Conservation (phyloP, 2,888 invertebrate genomes). For the Augiades crinisus region DNA sequence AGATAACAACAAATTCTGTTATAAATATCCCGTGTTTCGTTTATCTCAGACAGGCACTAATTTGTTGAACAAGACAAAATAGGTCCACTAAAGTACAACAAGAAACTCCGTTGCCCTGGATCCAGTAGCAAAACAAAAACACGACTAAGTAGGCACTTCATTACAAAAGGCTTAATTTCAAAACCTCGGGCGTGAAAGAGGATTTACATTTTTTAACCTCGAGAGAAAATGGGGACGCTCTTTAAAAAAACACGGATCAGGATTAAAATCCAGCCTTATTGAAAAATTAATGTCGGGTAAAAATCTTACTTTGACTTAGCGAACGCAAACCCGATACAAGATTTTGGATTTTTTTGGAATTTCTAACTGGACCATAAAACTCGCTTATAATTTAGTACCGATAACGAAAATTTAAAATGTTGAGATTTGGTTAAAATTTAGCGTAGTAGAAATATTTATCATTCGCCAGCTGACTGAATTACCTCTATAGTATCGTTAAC, state of each 20-base stretch:
- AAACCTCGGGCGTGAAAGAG: conserved; percentile 54
- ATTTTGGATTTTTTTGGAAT: conserved; percentile 32
- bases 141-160: conserved; percentile 57
- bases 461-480: too few species aligned
- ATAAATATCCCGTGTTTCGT: conserved; percentile 1
- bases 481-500: too few species aligned
- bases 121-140: conserved; percentile 47
- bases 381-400: too few species aligned
- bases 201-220: conserved; percentile 61
- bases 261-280: conserved; percentile 40
- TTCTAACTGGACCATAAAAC: background rate
- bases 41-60: conserved; percentile 13
- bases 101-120: conserved; percentile 23
- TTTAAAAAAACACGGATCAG: conserved; percentile 44
- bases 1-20: background rate
- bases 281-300: conserved; percentile 23
- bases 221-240: conserved; percentile 43
- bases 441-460: too few species aligned
- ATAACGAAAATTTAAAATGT: too few species aligned
- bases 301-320: conserved; percentile 13
- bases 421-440: too few species aligned
- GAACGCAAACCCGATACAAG: background rate
- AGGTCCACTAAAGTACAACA: conserved; percentile 18
- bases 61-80: conserved; percentile 21
- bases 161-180: conserved; percentile 69